A percentile compares a stretch with the other conserved stretches of the same genome.
These are phyloP conservation scores for Strix occidentalis DNA, from an alignment of 2,797 vertebrate species.

Conservation along the genomic window DNA sequence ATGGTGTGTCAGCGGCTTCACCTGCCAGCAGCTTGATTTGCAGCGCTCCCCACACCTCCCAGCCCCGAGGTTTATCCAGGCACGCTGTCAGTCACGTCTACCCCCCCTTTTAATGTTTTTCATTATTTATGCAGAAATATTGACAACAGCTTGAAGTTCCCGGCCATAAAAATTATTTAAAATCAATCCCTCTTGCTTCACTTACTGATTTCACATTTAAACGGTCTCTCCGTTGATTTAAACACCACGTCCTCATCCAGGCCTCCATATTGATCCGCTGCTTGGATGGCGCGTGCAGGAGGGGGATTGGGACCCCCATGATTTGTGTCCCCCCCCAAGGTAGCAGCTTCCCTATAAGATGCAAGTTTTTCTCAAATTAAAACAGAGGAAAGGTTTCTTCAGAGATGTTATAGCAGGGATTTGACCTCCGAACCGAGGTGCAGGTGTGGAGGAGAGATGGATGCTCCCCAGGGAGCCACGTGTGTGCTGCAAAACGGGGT, in stretches of 20 bases:
- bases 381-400: not conserved
- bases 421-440: not conserved
- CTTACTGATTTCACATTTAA: not conserved
- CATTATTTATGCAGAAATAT: not conserved
- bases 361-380: not conserved
- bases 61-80: not conserved
- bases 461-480: not conserved
- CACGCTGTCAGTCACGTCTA: rapidly evolving
- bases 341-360: not conserved
- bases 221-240: not conserved
- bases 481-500: rapidly evolving
- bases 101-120: not conserved
- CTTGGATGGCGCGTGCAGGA: not conserved
- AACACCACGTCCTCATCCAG: not conserved
- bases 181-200: not conserved
- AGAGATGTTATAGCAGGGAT: rapidly evolving
- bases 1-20: not conserved
- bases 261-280: not conserved
- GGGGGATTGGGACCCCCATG: too few relatives aligned
- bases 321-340: too few relatives aligned
- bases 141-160: not conserved
- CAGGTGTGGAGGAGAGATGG: not conserved
- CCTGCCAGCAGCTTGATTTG: not conserved
- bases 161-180: not conserved
- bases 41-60: not conserved